Evolutionary conservation across 2,113 vertebrate species (phyloP).

Genomic region (Cebus imitator): DNA sequence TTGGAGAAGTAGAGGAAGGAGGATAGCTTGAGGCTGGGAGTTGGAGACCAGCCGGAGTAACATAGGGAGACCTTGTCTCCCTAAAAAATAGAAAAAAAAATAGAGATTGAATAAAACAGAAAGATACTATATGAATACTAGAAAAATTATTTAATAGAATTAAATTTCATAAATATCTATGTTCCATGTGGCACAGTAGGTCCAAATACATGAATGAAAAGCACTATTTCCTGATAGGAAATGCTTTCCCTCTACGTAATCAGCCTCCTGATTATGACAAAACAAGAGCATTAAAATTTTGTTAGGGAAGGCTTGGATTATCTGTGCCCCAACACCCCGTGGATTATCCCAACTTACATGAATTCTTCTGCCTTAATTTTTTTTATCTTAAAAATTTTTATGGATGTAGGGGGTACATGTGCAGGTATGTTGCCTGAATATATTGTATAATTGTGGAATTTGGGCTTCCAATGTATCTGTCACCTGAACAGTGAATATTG

Average conservation of each 20-base stretch:
- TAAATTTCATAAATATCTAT: neutral
- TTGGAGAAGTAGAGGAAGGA: too few species aligned
- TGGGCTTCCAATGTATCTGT: too few species aligned
- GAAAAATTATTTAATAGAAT: neutral
- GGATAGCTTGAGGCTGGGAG: too few species aligned
- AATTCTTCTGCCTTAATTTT: neutral
- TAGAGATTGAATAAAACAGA: neutral
- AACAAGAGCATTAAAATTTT: neutral
- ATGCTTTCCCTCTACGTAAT: neutral
- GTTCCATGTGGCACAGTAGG: neutral
- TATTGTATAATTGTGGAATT: too few species aligned
- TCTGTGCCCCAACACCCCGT: neutral
- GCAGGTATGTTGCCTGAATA: too few species aligned
- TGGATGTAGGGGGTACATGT: too few species aligned
- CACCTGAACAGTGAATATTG: too few species aligned
- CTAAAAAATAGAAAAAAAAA: neutral
- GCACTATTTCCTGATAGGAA: neutral
- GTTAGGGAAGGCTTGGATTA: neutral
- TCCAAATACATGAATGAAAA: neutral
- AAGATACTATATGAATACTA: neutral
- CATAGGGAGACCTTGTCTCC: too few species aligned
- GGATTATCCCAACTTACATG: neutral
- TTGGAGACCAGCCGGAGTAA: too few species aligned
- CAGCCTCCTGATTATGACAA: neutral
- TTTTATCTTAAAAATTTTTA: too few species aligned